Conservation (phyloP, 1,140 invertebrate species). For the Brachionus koreanus region DNA sequence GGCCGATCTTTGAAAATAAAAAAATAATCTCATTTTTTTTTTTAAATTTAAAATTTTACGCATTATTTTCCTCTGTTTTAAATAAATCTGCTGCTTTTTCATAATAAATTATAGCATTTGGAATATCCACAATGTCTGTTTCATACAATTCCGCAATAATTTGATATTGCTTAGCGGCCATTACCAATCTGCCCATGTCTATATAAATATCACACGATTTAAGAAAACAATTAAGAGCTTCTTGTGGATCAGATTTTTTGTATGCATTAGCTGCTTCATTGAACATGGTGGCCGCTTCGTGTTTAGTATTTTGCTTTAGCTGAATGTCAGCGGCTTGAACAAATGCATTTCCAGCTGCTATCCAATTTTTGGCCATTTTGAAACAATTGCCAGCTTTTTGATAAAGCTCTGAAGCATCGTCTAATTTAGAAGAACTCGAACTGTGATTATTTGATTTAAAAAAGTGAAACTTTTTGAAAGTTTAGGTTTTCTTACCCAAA, state of each 20-base stretch:
- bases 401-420: slow-evolving; percentile 35
- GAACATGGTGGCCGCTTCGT: slow-evolving; percentile 40
- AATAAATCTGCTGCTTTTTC: slow-evolving; percentile 44
- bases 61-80: slow-evolving; percentile 43
- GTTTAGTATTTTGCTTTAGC: slow-evolving; percentile 40
- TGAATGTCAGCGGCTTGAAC: slow-evolving; percentile 41
- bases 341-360: slow-evolving; percentile 30
- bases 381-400: slow-evolving; percentile 39
- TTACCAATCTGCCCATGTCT: slow-evolving; percentile 41
- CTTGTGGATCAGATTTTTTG: slow-evolving; percentile 40
- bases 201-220: slow-evolving; percentile 44
- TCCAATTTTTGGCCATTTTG: slow-evolving; percentile 43
- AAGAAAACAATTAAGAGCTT: slow-evolving; percentile 27
- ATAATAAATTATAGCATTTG: slow-evolving; percentile 25
- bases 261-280: slow-evolving; percentile 43
- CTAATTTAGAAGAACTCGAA: slow-evolving; percentile 30
- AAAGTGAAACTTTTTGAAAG: background rate
- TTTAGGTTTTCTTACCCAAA: slow-evolving; percentile 29
- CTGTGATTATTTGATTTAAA: background rate
- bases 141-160: slow-evolving; percentile 33
- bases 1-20: background rate
- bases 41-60: slow-evolving; percentile 9
- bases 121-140: slow-evolving; percentile 37
- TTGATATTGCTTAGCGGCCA: slow-evolving; percentile 43
- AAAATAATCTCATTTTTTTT: background rate